phyloP scores from a whole-genome alignment of 2,797 vertebrate species.

The Pangasius krempfi region DNA sequence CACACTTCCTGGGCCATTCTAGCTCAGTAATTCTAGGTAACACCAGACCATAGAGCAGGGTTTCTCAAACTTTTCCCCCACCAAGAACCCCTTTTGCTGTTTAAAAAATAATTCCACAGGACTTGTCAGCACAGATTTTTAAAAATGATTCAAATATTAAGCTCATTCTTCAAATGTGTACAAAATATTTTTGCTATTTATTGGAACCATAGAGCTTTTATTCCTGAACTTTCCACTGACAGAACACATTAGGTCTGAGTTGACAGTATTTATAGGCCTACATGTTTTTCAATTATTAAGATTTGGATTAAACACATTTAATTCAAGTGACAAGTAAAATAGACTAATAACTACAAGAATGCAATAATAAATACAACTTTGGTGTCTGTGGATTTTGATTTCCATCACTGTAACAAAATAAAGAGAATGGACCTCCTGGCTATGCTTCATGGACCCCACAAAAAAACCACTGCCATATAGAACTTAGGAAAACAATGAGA shows the following conservation, averaged over 20 bases:
- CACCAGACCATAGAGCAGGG: neutral
- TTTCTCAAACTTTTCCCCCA: neutral
- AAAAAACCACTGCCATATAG: neutral
- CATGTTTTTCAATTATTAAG: neutral
- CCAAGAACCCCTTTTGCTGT: neutral
- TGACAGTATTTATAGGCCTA: neutral
- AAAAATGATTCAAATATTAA: neutral
- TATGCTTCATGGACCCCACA: neutral
- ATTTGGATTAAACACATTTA: too few species aligned
- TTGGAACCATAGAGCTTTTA: neutral
- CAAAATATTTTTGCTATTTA: neutral
- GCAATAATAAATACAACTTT: neutral
- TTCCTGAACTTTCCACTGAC: neutral
- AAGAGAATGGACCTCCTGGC: neutral
- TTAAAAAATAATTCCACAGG: neutral
- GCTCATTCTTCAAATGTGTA: neutral
- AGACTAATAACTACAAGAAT: neutral
- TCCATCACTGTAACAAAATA: neutral
- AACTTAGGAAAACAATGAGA: neutral
- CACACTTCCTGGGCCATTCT: neutral
- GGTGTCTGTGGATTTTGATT: neutral
- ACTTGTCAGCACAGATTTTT: neutral
- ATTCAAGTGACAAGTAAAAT: neutral
- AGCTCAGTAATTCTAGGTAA: neutral
- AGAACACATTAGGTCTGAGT: neutral